These are phyloP conservation scores for Conger conger DNA, from an alignment of 2,113 vertebrate species.

Conservation along the genomic window DNA sequence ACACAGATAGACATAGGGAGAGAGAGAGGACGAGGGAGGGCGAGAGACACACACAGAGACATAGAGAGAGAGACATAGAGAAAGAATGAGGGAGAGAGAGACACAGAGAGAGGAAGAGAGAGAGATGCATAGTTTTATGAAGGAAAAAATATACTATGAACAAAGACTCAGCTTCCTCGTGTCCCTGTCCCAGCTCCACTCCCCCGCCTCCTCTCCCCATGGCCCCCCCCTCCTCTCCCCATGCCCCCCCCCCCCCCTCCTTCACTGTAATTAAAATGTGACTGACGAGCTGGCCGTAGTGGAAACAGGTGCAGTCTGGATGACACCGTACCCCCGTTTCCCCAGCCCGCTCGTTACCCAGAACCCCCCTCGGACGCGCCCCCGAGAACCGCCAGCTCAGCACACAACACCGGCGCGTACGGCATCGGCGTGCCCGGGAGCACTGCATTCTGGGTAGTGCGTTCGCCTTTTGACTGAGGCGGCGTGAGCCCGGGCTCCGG, in stretches of 20 bases:
- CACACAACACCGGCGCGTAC: not conserved
- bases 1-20: not conserved
- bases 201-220: not conserved
- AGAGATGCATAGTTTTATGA: not conserved
- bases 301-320: not conserved
- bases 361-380: not conserved
- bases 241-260: not conserved
- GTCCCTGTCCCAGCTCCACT: not conserved
- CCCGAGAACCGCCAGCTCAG: not conserved
- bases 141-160: not conserved
- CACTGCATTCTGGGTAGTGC: not conserved
- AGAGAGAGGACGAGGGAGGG: not conserved
- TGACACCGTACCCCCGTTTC: not conserved
- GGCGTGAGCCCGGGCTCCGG: constrained; percentile 29
- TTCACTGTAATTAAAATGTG: not conserved
- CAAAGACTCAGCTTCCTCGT: not conserved
- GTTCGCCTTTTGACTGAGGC: constrained; percentile 7
- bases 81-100: not conserved
- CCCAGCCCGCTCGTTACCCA: not conserved
- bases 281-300: not conserved
- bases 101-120: not conserved
- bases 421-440: not conserved
- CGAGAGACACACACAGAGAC: too few species aligned
- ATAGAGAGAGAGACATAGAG: not conserved
- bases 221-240: not conserved